Evolutionary conservation across 2,797 vertebrate genomes (phyloP), one percentile per base, ranked within the genome.

Genomic region (Lagocephalus sceleratus): DNA sequence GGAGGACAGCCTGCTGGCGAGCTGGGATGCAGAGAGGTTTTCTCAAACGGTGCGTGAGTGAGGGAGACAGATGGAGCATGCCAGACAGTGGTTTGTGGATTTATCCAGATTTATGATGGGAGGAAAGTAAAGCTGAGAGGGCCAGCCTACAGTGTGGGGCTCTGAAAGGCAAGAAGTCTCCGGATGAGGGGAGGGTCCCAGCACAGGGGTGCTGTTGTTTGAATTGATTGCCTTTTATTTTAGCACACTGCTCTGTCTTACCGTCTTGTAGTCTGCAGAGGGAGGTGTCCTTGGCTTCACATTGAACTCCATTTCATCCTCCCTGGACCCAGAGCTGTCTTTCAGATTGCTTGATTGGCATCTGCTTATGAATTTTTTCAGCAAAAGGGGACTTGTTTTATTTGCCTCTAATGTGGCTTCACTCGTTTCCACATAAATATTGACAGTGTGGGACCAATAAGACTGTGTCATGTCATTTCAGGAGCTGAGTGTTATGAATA

Each of bases 61-160:
- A 90, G 86, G 70, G 82, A 89, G 86, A 91, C 85, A 90, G 87
- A 91, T 90, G 89, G 84, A 83, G 84, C 84, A 78, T 85, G 84
- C 88, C 86, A 87, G 86, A 86, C 84, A 89, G 85, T 82, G 85
- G 82, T 89, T 89, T 88, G 85, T 89, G 80, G 84, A 90, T 90
- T 88, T 82, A 89, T 90, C 84, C 88, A 90, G 89, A 91, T 91
- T 90, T 89, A 89, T 90, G 86, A 88, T 78, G 81, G 85, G 85
- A 87, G 81, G 80, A 87, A 44, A 84, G 85, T 74, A 48, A 78
- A 82, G 58, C 76, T 57, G 52, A 39, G 45, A 62, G 73, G 78
- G 62, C 60, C 69, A 26, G 72, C 66, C 75, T 79, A 84, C 60
- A 19, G 60, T 65, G 78, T 49, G 53, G 56, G 68, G 72, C 79